phyloP scores from a whole-genome alignment of 2,113 vertebrate species.

The Caloenas nicobarica region DNA sequence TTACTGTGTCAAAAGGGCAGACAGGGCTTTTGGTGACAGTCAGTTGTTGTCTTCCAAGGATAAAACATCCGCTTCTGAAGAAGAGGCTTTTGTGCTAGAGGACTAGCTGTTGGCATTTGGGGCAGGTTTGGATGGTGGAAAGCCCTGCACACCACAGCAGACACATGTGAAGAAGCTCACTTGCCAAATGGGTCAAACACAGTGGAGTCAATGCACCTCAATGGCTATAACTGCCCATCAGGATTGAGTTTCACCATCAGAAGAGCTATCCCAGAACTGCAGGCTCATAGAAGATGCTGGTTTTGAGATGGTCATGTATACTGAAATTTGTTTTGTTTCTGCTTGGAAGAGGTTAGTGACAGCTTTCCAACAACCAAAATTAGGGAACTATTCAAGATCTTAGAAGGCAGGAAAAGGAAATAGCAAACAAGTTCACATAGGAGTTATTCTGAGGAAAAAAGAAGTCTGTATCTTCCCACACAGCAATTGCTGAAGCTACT shows the following conservation, averaged over 20 bases:
- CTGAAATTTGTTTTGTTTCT: neutral
- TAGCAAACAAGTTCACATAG: neutral
- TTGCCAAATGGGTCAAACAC: neutral
- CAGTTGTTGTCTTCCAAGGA: neutral
- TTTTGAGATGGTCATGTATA: neutral
- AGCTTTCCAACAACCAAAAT: neutral
- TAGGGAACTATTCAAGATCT: neutral
- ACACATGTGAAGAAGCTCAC: neutral
- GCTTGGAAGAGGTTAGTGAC: neutral
- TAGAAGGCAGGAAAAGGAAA: neutral
- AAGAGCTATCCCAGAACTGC: neutral
- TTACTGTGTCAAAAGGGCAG: neutral
- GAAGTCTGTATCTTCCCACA: neutral
- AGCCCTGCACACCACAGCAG: neutral
- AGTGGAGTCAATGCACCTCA: neutral
- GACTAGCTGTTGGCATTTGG: neutral
- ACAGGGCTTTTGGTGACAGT: neutral
- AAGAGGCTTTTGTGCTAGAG: neutral
- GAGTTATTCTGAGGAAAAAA: neutral
- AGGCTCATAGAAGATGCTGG: neutral
- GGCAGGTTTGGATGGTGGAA: neutral
- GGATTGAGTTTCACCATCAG: rapidly evolving
- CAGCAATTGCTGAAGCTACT: neutral
- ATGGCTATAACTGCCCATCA: rapidly evolving
- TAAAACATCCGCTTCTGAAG: neutral